Evolutionary conservation across 2,888 invertebrate species (phyloP).

Genomic region (Athalia rosae): DNA sequence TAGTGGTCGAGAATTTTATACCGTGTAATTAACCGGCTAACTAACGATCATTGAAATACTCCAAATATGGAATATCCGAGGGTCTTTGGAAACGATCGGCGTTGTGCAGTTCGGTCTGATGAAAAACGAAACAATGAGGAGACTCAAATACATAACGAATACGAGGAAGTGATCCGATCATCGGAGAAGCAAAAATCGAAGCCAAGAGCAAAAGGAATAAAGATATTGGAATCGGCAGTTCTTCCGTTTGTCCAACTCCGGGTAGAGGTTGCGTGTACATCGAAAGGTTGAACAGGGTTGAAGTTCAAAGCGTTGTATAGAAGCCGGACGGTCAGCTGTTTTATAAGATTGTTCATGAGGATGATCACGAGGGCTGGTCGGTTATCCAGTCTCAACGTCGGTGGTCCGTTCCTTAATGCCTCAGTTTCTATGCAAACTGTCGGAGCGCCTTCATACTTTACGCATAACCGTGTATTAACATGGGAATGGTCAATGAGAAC

Average conservation of each 20-base stretch:
- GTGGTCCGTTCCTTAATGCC: conserved; percentile 70
- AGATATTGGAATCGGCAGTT: too few relatives aligned
- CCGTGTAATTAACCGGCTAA: not conserved
- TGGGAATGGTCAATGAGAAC: conserved; percentile 67
- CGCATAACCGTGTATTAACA: conserved; percentile 72
- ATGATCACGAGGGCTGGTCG: not conserved
- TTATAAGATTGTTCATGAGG: not conserved
- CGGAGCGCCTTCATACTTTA: conserved; percentile 71
- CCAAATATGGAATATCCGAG: conserved; percentile 5
- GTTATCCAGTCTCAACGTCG: conserved; percentile 56
- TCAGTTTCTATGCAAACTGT: conserved; percentile 72
- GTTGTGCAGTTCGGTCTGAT: too few relatives aligned
- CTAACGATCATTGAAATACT: conserved; percentile 16
- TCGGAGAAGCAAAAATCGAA: too few relatives aligned
- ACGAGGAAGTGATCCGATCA: too few relatives aligned
- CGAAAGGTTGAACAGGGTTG: not conserved
- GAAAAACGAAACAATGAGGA: too few relatives aligned
- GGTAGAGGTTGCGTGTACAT: too few relatives aligned
- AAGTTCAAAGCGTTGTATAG: not conserved
- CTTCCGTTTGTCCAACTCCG: too few relatives aligned
- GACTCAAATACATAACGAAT: too few relatives aligned
- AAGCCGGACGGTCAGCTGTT: not conserved
- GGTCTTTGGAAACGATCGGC: not conserved
- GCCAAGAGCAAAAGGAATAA: too few relatives aligned
- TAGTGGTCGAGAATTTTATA: not conserved